These are phyloP conservation scores for Nemapogon koenigi DNA, from an alignment of 2,888 invertebrate genomes.

Conservation along the genomic window DNA sequence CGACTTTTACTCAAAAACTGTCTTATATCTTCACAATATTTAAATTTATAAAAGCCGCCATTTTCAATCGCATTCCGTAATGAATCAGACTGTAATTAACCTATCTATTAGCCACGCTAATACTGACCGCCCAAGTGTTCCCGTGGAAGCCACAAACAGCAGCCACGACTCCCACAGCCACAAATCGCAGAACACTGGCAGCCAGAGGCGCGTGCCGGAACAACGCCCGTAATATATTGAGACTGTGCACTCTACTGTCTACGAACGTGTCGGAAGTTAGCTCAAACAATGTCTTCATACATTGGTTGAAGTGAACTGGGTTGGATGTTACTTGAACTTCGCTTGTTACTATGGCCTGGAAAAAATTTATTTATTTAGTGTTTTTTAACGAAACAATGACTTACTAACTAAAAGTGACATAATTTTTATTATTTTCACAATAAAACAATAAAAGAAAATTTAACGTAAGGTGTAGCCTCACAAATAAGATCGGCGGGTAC, in stretches of 20 bases:
- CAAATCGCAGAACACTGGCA: slow-evolving; percentile 60
- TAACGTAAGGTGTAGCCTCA: too few species aligned
- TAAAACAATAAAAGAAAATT: too few species aligned
- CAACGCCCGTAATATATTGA: slow-evolving; percentile 85
- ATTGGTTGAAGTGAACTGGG: slow-evolving; percentile 61
- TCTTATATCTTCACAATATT: too few species aligned
- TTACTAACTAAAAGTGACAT: too few species aligned
- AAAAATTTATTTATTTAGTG: slow-evolving; percentile 13
- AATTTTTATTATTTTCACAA: too few species aligned
- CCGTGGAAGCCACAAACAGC: slow-evolving; percentile 79
- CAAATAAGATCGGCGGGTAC: too few species aligned
- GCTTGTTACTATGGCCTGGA: slow-evolving; percentile 78
- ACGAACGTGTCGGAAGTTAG: slow-evolving; percentile 31
- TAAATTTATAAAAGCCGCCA: too few species aligned
- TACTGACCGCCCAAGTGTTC: slow-evolving; percentile 77
- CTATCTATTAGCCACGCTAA: slow-evolving; percentile 1
- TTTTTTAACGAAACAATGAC: too few species aligned
- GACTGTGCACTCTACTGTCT: slow-evolving; percentile 76
- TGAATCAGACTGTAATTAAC: too few species aligned
- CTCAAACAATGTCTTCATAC: slow-evolving; percentile 61
- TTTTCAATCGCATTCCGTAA: too few species aligned
- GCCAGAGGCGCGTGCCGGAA: slow-evolving; percentile 79
- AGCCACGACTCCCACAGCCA: slow-evolving; percentile 72
- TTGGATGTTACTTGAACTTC: slow-evolving; percentile 70
- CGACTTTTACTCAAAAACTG: too few species aligned